These are phyloP conservation scores for Panopea generosa DNA, from an alignment of 2,888 invertebrate species.

Conservation along the genomic window DNA sequence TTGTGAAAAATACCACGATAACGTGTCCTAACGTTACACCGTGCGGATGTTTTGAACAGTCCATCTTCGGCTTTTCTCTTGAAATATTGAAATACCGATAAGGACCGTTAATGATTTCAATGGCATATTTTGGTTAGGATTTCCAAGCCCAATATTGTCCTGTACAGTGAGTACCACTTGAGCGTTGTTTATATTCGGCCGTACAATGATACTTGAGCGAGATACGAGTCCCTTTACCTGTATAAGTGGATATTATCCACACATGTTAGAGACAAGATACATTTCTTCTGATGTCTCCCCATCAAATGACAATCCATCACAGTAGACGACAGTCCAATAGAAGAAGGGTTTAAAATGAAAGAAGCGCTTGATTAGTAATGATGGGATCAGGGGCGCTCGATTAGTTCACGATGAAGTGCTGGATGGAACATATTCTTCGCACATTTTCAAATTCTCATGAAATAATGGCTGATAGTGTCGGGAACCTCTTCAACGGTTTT, in stretches of 20 bases:
- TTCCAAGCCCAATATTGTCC: too few relatives aligned
- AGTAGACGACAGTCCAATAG: slow-evolving; percentile 36
- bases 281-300: slow-evolving; percentile 45
- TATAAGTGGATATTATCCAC: slow-evolving; percentile 51
- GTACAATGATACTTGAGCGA: slow-evolving; percentile 41
- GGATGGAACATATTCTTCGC: slow-evolving; percentile 24
- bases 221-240: slow-evolving; percentile 41
- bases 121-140: too few relatives aligned
- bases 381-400: slow-evolving; percentile 47
- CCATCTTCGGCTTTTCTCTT: too few relatives aligned
- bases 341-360: slow-evolving; percentile 50
- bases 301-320: slow-evolving; percentile 60
- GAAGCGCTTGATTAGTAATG: slow-evolving; percentile 44
- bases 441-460: slow-evolving; percentile 59
- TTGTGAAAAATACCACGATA: too few relatives aligned
- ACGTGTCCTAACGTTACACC: too few relatives aligned
- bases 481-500: slow-evolving; percentile 43
- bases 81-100: too few relatives aligned
- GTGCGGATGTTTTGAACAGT: too few relatives aligned
- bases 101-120: too few relatives aligned
- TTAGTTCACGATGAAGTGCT: slow-evolving; percentile 42
- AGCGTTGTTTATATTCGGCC: slow-evolving; percentile 43
- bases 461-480: slow-evolving; percentile 37
- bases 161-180: slow-evolving; percentile 24
- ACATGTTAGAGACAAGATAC: slow-evolving; percentile 48